phyloP scores from a whole-genome alignment of 2,797 vertebrate genomes.

The Sebastes vulpes region DNA sequence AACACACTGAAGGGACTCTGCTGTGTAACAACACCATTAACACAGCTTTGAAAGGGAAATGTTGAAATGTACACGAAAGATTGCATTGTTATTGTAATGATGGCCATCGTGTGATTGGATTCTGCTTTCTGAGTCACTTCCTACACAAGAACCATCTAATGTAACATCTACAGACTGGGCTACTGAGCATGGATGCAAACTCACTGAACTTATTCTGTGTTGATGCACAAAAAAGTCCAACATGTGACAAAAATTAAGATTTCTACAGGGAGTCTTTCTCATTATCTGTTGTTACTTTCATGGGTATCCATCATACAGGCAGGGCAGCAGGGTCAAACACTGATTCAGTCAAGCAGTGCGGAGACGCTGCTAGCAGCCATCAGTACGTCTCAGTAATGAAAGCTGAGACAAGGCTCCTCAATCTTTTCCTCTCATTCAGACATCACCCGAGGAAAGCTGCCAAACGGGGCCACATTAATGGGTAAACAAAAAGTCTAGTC shows the following conservation, averaged over 20 bases:
- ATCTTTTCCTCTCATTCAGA: constrained; percentile 51
- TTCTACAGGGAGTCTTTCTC: not conserved
- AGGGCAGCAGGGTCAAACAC: constrained; percentile 11
- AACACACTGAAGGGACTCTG: not conserved
- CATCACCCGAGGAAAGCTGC: constrained; percentile 48
- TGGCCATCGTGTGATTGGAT: not conserved
- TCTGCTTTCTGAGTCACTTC: not conserved
- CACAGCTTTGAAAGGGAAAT: constrained; percentile 4
- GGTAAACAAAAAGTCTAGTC: constrained; percentile 49
- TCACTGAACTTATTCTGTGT: not conserved
- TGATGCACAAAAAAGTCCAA: not conserved
- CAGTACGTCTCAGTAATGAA: constrained; percentile 58
- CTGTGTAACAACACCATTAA: constrained; percentile 2
- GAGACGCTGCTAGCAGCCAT: constrained; percentile 56
- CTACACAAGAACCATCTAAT: not conserved
- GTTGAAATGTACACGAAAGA: not conserved
- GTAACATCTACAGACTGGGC: not conserved
- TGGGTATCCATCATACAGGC: constrained; percentile 29
- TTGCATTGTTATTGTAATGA: not conserved
- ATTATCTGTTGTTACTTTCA: constrained; percentile 3
- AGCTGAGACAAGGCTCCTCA: constrained; percentile 46
- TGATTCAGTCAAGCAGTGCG: constrained; percentile 40
- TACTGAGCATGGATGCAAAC: not conserved
- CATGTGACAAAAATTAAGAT: not conserved
- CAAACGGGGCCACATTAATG: not conserved